Percentiles rank a stretch among this genome's conserved stretches.
Conservation (phyloP, 1,140 invertebrate genomes). For the Caenorhabditis briggsae region DNA sequence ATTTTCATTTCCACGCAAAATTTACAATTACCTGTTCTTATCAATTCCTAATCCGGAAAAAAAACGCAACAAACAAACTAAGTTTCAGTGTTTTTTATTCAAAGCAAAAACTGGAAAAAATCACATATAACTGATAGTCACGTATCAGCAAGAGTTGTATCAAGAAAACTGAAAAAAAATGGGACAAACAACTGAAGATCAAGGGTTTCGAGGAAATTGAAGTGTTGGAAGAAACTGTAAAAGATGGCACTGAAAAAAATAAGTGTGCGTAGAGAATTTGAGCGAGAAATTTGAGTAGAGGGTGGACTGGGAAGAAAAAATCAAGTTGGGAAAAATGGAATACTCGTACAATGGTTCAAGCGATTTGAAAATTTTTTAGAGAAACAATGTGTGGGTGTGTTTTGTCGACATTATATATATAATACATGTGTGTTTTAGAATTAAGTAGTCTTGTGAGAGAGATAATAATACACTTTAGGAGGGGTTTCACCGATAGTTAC, state of each 20-base stretch:
- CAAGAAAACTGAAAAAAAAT: conserved; percentile 9
- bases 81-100: conserved; percentile 39
- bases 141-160: conserved; percentile 29
- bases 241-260: conserved; percentile 37
- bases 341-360: conserved; percentile 23
- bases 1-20: too few relatives aligned
- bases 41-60: not conserved
- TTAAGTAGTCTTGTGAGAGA: conserved; percentile 20
- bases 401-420: not conserved
- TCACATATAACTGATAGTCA: conserved; percentile 37
- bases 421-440: not conserved
- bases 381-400: not conserved
- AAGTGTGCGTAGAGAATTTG: conserved; percentile 10
- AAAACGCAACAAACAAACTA: not conserved
- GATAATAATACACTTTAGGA: not conserved
- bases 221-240: not conserved
- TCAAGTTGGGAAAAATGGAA: not conserved
- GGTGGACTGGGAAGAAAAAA: not conserved
- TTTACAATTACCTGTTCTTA: not conserved
- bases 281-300: conserved; percentile 6
- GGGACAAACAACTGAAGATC: conserved; percentile 34
- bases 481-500: conserved; percentile 54
- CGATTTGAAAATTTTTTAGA: not conserved
- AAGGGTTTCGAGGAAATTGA: not conserved
- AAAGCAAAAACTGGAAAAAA: not conserved